Percentiles rank a stretch among this genome's conserved stretches.
Conservation (phyloP, 2,797 vertebrate genomes). For the Paramormyrops hopkinsi region DNA sequence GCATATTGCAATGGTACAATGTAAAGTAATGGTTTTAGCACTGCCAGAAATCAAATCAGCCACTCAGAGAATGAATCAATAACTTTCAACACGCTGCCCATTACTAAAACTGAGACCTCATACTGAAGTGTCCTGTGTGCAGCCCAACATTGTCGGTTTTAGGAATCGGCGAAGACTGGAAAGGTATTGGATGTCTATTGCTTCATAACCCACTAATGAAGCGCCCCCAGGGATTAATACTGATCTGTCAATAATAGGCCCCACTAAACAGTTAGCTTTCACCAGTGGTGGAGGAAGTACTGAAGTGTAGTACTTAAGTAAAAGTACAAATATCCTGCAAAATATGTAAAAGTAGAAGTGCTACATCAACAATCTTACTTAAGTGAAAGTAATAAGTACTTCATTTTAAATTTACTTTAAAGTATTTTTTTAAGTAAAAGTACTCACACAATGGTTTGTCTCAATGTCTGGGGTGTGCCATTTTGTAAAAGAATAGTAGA, state of each 20-base stretch:
- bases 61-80: background rate
- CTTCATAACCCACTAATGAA: background rate
- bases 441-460: too few relatives aligned
- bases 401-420: too few relatives aligned
- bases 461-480: too few relatives aligned
- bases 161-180: background rate
- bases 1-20: background rate
- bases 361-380: too few relatives aligned
- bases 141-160: background rate
- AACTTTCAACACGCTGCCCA: background rate
- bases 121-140: slow-evolving; percentile 24
- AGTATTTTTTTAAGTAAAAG: too few relatives aligned
- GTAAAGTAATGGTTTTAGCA: background rate
- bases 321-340: too few relatives aligned
- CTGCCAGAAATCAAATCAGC: background rate
- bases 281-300: background rate
- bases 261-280: background rate
- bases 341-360: too few relatives aligned
- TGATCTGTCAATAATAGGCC: background rate
- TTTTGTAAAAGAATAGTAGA: too few relatives aligned
- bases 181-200: background rate
- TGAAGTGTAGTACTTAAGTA: too few relatives aligned
- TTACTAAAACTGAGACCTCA: background rate
- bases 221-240: background rate
- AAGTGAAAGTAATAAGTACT: too few relatives aligned